These are phyloP conservation scores for Calcarius ornatus DNA, from an alignment of 2,113 vertebrate species.

Conservation along the genomic window DNA sequence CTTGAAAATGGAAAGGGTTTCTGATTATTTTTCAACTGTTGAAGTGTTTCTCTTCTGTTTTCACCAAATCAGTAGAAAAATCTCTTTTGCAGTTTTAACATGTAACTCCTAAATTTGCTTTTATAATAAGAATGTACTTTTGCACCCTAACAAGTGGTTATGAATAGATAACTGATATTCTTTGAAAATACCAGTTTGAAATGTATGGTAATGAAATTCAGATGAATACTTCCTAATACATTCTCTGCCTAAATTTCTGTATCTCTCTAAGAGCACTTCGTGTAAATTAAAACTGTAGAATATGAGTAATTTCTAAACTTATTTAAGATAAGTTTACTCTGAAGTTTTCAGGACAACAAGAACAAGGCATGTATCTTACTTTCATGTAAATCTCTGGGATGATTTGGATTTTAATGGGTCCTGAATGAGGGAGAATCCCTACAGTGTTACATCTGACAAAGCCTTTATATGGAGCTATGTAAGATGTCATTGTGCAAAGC, in stretches of 20 bases:
- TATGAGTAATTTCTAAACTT: background rate
- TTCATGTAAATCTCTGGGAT: background rate
- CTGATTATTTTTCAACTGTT: slow-evolving; percentile 18
- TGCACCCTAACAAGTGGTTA: background rate
- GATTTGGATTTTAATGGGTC: background rate
- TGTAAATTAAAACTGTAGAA: background rate
- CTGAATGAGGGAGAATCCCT: background rate
- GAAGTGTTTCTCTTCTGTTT: slow-evolving; percentile 17
- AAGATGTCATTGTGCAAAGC: background rate
- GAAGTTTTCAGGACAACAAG: background rate
- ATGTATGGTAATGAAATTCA: background rate
- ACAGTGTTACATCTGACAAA: background rate
- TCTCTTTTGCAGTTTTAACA: background rate
- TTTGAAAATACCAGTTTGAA: slow-evolving; percentile 3
- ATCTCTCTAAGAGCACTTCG: background rate
- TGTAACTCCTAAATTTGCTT: background rate
- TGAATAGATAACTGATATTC: slow-evolving; percentile 1
- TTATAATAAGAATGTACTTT: background rate
- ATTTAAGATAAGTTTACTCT: background rate
- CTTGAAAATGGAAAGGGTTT: slow-evolving; percentile 35
- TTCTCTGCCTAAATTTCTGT: background rate
- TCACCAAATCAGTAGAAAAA: slow-evolving; percentile 23
- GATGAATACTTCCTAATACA: background rate
- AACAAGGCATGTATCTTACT: background rate
- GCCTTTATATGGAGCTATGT: background rate